Conservation (phyloP, 2,113 vertebrate genomes). For the Gobiocypris rarus region DNA sequence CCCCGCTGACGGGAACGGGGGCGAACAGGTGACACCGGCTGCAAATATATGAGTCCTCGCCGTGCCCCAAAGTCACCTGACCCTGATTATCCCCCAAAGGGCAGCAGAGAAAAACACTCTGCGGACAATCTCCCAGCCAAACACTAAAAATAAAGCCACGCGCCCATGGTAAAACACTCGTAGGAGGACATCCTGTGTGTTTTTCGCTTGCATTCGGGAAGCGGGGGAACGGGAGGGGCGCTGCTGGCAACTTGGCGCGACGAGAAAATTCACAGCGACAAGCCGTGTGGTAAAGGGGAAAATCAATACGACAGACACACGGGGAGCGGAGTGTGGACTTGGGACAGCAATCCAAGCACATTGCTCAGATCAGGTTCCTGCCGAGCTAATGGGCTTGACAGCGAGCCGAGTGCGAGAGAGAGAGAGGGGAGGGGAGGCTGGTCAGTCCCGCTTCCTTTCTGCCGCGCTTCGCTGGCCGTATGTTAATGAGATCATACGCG, state of each 20-base stretch:
- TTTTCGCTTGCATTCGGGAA: background rate
- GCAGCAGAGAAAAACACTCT: slow-evolving; percentile 43
- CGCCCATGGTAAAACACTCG: background rate
- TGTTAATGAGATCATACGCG: slow-evolving; percentile 72
- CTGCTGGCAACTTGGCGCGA: slow-evolving; percentile 83
- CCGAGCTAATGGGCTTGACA: slow-evolving; percentile 90
- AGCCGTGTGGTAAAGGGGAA: slow-evolving; percentile 90
- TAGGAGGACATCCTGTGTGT: slow-evolving; percentile 3
- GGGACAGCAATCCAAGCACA: slow-evolving; percentile 98
- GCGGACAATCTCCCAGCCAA: slow-evolving; percentile 51
- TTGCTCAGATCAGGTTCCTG: slow-evolving; percentile 94
- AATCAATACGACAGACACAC: slow-evolving; percentile 99
- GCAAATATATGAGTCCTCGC: slow-evolving; percentile 64
- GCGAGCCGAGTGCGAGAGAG: slow-evolving; percentile 77
- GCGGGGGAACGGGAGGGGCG: slow-evolving; percentile 71
- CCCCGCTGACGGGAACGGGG: slow-evolving; percentile 60
- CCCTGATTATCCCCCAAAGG: slow-evolving; percentile 58
- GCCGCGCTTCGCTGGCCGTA: slow-evolving; percentile 66
- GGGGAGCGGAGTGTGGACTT: slow-evolving; percentile 89
- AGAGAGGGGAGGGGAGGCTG: slow-evolving; percentile 60
- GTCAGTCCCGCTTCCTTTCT: slow-evolving; percentile 48
- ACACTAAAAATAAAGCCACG: slow-evolving; percentile 64
- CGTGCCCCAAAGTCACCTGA: slow-evolving; percentile 49
- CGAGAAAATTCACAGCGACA: slow-evolving; percentile 98
- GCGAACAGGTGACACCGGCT: slow-evolving; percentile 85